These are phyloP conservation scores for Nephila pilipes DNA, from an alignment of 1,140 invertebrate genomes.

Conservation along the genomic window DNA sequence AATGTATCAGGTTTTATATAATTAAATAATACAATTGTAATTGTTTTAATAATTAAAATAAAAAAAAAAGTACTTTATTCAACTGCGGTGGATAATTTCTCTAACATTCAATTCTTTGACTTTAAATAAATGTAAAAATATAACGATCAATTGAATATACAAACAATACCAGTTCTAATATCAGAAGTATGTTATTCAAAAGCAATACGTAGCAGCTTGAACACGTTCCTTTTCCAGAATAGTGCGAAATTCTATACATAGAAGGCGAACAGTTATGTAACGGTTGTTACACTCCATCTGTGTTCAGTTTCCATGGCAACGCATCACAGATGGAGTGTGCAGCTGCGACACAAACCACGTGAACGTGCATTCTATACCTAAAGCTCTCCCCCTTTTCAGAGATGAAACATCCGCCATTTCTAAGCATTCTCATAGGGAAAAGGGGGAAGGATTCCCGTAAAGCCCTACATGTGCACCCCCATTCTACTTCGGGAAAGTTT, in stretches of 20 bases:
- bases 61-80: too few species aligned
- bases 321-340: constrained; percentile 59
- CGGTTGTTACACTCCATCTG: constrained; percentile 66
- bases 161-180: not conserved
- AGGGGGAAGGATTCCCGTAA: constrained; percentile 14
- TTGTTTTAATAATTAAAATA: too few species aligned
- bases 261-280: constrained; percentile 32
- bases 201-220: not conserved
- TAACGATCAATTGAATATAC: not conserved
- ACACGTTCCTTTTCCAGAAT: constrained; percentile 1
- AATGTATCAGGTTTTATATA: too few species aligned
- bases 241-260: constrained; percentile 25
- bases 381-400: not conserved
- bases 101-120: too few species aligned
- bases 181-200: not conserved
- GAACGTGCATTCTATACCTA: constrained; percentile 37
- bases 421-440: not conserved
- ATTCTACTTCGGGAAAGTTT: constrained; percentile 1
- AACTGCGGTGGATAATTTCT: too few species aligned
- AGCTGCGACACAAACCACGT: constrained; percentile 52
- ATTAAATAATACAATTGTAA: too few species aligned
- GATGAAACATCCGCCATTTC: constrained; percentile 40
- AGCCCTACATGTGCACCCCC: not conserved
- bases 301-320: constrained; percentile 57
- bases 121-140: too few species aligned